Conservation (phyloP, 1,140 invertebrate species). For the Cherax destructor region DNA sequence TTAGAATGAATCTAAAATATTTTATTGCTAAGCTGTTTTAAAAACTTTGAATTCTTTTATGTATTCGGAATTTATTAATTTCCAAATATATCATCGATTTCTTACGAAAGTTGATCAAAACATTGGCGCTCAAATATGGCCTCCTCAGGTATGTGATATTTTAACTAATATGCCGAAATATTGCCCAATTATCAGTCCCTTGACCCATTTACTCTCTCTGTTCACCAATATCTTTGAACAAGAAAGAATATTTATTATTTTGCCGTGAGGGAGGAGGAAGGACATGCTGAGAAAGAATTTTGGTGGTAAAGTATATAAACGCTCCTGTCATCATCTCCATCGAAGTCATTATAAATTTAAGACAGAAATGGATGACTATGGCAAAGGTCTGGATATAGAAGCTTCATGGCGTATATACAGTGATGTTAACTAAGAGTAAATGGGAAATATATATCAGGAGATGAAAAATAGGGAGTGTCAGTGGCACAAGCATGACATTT, state of each 20-base stretch:
- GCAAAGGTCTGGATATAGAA: too few species aligned
- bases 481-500: not conserved
- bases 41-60: slow-evolving; percentile 77
- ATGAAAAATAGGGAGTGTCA: not conserved
- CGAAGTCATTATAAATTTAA: not conserved
- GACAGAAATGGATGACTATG: too few species aligned
- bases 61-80: not conserved
- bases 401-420: too few species aligned
- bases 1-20: not conserved
- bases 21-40: slow-evolving; percentile 78
- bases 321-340: not conserved
- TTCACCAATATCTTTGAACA: too few species aligned
- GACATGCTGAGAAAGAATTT: not conserved
- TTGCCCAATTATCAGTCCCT: not conserved
- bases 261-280: too few species aligned
- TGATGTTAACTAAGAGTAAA: too few species aligned
- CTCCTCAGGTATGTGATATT: slow-evolving; percentile 64
- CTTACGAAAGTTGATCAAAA: slow-evolving; percentile 46
- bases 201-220: not conserved
- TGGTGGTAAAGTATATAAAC: not conserved
- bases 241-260: too few species aligned
- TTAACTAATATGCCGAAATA: not conserved
- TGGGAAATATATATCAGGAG: not conserved
- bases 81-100: slow-evolving; percentile 62
- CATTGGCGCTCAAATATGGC: slow-evolving; percentile 64